Evolutionary conservation across 1,140 invertebrate genomes (phyloP).

Genomic region (Drosophila mojavensis): DNA sequence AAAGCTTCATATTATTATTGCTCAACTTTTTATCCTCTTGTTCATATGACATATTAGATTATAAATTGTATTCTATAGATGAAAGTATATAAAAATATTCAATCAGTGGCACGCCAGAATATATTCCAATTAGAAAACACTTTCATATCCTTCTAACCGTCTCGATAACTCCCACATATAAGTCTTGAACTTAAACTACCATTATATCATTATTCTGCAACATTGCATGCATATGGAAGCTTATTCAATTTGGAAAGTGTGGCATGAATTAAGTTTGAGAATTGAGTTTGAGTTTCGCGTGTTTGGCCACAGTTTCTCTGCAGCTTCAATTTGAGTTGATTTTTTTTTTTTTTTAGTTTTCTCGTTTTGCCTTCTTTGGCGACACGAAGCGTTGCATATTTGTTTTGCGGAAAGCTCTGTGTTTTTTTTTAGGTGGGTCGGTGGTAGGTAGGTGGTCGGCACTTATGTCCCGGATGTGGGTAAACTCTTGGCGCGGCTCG

Average conservation of each 20-base stretch:
- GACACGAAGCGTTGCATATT: constrained; percentile 29
- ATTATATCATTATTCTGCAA: background rate
- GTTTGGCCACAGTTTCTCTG: constrained; percentile 9
- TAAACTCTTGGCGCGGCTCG: background rate
- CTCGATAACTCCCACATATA: no score
- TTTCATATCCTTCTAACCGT: no score
- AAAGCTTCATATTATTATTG: no score
- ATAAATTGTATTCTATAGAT: no score
- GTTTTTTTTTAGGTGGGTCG: constrained; percentile 53
- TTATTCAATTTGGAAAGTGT: constrained; percentile 4
- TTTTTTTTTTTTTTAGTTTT: constrained; percentile 5
- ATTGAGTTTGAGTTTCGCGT: background rate
- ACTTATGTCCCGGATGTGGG: constrained; percentile 20
- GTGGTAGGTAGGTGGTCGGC: background rate
- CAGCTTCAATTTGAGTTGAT: background rate
- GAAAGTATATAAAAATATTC: no score
- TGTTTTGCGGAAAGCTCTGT: constrained; percentile 31
- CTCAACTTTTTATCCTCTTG: no score
- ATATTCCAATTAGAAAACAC: no score
- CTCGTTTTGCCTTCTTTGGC: background rate
- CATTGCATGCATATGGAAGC: background rate
- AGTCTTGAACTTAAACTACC: background rate
- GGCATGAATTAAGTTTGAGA: background rate
- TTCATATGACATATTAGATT: no score
- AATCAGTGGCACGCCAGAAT: no score